Evolutionary conservation across 2,888 invertebrate species (phyloP), one percentile per base, ranked within the genome.

Genomic region (Agrypnus murinus): DNA sequence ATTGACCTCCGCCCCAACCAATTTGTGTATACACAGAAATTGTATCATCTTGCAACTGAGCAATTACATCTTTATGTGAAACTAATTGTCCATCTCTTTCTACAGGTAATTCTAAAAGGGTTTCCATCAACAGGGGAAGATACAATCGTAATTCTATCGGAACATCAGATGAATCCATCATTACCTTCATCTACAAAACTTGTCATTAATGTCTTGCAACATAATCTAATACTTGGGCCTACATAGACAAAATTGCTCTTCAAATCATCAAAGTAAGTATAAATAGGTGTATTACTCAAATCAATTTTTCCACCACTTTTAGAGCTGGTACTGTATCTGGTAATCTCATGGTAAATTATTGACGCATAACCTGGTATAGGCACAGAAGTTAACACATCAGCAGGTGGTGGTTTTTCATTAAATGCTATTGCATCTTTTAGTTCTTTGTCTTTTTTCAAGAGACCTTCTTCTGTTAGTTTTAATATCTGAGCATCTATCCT

Each of bases 231-330:
- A n/a, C n/a, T n/a, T n/a, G n/a, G n/a, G 89, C 92, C 89, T 84
- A 95, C 95, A 85, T 94, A 93, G 74, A 95, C 91, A 84, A 96
- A 96, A 84, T 93, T 94, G 1, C 94, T 93, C 75, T 93, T 91
- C 57, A 95, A 86, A 82, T 94, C 91, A 85, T 95, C 94, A 58
- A 95, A 87, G 75, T 94, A 91, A 0, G 95, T 91, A 80, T 90
- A 92, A 15, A 95, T 86, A 0, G 95, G 95, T 50, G 95, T 84
- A 55, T 90, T 86, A 1, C 85, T 83, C 9, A 93, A 85, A 81
- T 91, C 88, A 78, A 89, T 84, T 0, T 89, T 87, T 77, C 87
- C 86, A 64, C 87, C 87, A 36, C 86, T 82, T 12, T 73, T 55
- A 10, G 82, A 82, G 45, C 85, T 86, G 17, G 87, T 86, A 10